Percentiles rank a stretch among this genome's conserved stretches.
phyloP scores from a whole-genome alignment of 2,888 invertebrate species.

The Rhopalosiphum nymphaeae region DNA sequence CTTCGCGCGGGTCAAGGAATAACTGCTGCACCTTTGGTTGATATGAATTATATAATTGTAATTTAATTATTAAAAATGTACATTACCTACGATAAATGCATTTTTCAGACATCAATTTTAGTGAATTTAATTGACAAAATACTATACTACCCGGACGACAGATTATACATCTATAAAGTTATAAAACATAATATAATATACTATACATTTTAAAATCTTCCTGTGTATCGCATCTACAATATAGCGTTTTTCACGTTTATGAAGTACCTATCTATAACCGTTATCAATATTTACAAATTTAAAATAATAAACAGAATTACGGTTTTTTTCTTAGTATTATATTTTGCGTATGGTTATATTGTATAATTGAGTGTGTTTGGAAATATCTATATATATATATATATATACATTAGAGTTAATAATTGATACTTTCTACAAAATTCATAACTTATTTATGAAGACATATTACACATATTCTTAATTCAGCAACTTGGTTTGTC shows the following conservation, averaged over 20 bases:
- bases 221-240: background rate
- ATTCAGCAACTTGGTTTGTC: background rate
- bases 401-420: background rate
- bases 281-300: background rate
- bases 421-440: background rate
- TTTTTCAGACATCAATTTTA: background rate
- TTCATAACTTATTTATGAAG: background rate
- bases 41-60: background rate
- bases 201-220: background rate
- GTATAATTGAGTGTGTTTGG: background rate
- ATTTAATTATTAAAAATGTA: background rate
- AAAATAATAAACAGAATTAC: background rate
- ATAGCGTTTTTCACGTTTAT: background rate
- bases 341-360: background rate
- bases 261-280: background rate
- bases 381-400: background rate
- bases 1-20: slow-evolving; percentile 13
- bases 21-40: background rate
- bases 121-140: background rate
- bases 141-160: background rate
- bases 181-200: too few relatives aligned
- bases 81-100: background rate
- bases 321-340: background rate
- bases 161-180: too few relatives aligned
- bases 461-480: too few relatives aligned